phyloP scores from a whole-genome alignment of 2,888 invertebrate species.

The Neoaliturus tenellus region DNA sequence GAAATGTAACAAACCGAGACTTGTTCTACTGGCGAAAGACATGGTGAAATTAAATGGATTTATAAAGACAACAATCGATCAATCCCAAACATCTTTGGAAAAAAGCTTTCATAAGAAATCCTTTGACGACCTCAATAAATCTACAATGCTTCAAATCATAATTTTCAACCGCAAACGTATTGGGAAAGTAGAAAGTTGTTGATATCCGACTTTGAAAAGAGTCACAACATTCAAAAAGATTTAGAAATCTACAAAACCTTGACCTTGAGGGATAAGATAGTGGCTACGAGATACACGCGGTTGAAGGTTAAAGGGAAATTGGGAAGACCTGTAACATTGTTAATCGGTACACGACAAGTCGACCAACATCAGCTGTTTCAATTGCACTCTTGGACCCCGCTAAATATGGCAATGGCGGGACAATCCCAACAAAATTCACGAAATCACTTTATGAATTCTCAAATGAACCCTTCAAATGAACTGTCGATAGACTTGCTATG shows the following conservation, averaged over 20 bases:
- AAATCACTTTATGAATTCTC: no score
- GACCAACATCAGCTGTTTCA: no score
- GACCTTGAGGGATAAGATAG: neutral
- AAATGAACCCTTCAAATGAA: no score
- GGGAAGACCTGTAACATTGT: neutral
- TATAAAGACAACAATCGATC: neutral
- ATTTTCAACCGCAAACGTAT: slow-evolving; percentile 31
- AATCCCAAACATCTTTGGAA: neutral
- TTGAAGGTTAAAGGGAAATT: neutral
- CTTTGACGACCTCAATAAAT: neutral
- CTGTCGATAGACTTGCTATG: no score
- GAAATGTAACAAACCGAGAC: no score
- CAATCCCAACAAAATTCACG: no score
- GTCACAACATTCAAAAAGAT: slow-evolving; percentile 8
- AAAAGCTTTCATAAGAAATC: neutral
- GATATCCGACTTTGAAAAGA: neutral
- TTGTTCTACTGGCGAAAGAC: no score
- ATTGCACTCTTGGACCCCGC: no score
- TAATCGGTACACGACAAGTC: neutral
- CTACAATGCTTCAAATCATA: slow-evolving; percentile 11
- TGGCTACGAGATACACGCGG: neutral
- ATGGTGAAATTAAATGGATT: neutral
- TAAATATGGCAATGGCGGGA: no score
- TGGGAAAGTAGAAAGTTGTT: slow-evolving; percentile 7
- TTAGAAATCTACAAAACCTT: neutral